Evolutionary conservation across 2,888 invertebrate species (phyloP).

Genomic region (Mesorhabditis spiculigera): DNA sequence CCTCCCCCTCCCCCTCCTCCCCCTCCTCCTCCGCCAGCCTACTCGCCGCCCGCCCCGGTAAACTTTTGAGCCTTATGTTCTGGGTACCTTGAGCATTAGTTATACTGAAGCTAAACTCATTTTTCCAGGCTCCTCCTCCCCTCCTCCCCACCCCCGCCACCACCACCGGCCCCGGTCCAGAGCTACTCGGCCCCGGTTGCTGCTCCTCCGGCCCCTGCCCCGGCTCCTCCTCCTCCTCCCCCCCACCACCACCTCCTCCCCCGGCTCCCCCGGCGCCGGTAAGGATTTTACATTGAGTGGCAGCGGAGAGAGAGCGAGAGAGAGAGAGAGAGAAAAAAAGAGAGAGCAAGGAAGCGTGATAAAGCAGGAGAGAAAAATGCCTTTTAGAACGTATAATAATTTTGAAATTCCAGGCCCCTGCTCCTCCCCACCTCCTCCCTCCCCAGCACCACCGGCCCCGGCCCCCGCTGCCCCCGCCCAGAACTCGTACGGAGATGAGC

Average conservation of each 20-base stretch:
- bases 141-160: not conserved
- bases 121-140: too few species aligned
- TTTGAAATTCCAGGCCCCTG: not conserved
- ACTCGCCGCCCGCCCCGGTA: too few species aligned
- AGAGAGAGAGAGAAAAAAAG: too few species aligned
- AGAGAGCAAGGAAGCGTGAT: too few species aligned
- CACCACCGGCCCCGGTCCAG: not conserved
- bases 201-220: not conserved
- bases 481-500: constrained; percentile 6
- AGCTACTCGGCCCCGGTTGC: not conserved
- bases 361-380: too few species aligned
- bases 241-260: not conserved
- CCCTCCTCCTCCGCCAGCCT: too few species aligned
- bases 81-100: too few species aligned
- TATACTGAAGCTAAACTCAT: too few species aligned
- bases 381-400: too few species aligned
- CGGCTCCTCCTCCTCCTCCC: not conserved
- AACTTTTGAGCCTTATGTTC: too few species aligned
- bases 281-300: too few species aligned
- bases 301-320: not conserved
- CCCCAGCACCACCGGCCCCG: not conserved
- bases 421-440: not conserved
- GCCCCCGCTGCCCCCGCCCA: not conserved
- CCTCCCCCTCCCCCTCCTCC: not conserved
- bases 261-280: not conserved